Evolutionary conservation across 2,113 vertebrate genomes (phyloP).

Genomic region (Dasypus novemcinctus): DNA sequence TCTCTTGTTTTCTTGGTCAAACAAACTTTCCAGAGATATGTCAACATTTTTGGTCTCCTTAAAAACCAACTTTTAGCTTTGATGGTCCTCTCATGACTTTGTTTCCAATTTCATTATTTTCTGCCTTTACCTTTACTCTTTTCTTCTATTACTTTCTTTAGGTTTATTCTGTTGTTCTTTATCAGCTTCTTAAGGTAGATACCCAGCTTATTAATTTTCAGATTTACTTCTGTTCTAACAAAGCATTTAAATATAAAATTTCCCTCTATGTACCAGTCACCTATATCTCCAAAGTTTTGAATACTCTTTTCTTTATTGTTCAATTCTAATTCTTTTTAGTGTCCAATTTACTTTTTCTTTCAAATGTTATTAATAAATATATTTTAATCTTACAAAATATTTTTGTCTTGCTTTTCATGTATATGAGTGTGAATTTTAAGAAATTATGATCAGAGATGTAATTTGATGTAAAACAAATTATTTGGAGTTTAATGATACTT

Average conservation of each 20-base stretch:
- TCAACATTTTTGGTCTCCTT: not conserved
- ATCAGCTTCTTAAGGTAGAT: not conserved
- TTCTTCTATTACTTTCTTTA: not conserved
- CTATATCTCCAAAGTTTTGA: not conserved
- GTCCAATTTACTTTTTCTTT: too few relatives aligned
- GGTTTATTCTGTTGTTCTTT: not conserved
- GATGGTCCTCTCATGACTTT: not conserved
- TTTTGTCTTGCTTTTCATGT: not conserved
- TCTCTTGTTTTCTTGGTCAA: not conserved
- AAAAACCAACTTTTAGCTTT: not conserved
- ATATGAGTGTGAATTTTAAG: not conserved
- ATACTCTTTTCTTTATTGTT: not conserved
- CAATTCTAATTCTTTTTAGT: too few relatives aligned
- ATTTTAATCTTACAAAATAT: slow-evolving; percentile 4
- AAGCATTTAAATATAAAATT: not conserved
- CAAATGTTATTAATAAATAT: not conserved
- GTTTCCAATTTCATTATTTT: not conserved
- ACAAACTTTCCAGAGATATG: too few relatives aligned
- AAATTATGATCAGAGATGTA: not conserved
- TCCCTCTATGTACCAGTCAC: not conserved
- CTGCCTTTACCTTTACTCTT: not conserved
- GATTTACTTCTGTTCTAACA: not conserved
- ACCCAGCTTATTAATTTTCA: not conserved
- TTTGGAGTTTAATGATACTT: not conserved
- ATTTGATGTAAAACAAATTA: not conserved